Evolutionary conservation across 1,140 invertebrate genomes (phyloP), one percentile per base, ranked within the genome.

Genomic region (Colletes gigas): DNA sequence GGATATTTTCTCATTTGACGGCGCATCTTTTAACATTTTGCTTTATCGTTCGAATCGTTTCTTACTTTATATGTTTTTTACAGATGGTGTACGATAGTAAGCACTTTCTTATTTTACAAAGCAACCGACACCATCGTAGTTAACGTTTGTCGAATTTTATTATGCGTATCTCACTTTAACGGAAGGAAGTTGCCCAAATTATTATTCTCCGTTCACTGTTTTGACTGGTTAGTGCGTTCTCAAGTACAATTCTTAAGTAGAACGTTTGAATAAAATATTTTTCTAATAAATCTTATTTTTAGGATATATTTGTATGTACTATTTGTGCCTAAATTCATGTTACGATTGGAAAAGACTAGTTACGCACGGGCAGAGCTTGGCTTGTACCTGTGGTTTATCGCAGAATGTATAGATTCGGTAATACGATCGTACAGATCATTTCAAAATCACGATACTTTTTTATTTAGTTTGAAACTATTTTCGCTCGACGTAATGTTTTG

Each of bases 391-490:
- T 92, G 91, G 91, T 90, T 90, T 55, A 62, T 78, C 19, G 73
- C 66, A 30, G 91, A 92, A 54, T 90, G 89, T 21, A 59, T 90
- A 41, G 88, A 92, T 85, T 90, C 90, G 70, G 91, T 92, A 86
- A 86, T 83, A 71, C 39, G 10, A 39, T 54, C 21, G 9, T 71
- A n/a, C 52, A 67, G 15, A 65, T 82, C 4, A 55, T 12, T 62
- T 21, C 75, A 39, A 60, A 68, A 52, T 52, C 21, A 14, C 9
- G 21, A 21, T 14, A 10, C 19, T n/a, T 57, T 4, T 17, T 21
- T 21, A 14, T 19, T 60, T 54, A 73, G 14, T 44, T n/a, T 2
- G 41, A 66, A 55, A 14, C 44, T 57, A 44, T 52, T 39, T 69
- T 19, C 39, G 19, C 10, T 41, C 30, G 60, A 0, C 21, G 14